Percentiles rank a stretch among this genome's conserved stretches.
Evolutionary conservation across 1,140 invertebrate genomes (phyloP).

Genomic region (Brachionus koreanus): DNA sequence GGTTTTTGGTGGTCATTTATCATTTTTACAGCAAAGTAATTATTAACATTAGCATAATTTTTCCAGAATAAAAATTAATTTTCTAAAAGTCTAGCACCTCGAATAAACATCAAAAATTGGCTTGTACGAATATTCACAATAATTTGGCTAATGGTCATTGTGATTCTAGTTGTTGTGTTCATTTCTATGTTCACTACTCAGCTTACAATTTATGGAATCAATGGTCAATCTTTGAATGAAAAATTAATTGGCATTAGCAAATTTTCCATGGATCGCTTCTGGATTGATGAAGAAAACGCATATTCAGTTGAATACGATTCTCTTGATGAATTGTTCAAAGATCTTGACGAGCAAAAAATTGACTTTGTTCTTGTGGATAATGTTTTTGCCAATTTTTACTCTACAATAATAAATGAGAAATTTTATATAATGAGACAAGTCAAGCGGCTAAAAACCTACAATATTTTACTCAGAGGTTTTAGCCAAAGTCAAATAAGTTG

Average conservation of each 20-base stretch:
- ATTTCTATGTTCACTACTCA: conserved; percentile 33
- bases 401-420: conserved; percentile 25
- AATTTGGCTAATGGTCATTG: neutral
- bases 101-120: conserved; percentile 30
- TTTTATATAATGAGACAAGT: conserved; percentile 7
- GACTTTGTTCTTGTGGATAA: conserved; percentile 15
- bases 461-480: conserved; percentile 1
- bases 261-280: neutral
- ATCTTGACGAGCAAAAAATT: conserved; percentile 38
- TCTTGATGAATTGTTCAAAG: neutral
- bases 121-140: conserved; percentile 2
- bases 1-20: conserved; percentile 35
- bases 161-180: conserved; percentile 25
- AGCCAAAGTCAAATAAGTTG: neutral
- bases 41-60: neutral
- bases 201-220: conserved; percentile 11
- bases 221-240: neutral
- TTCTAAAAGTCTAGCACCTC: conserved; percentile 9
- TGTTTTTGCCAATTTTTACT: conserved; percentile 32
- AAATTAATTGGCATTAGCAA: conserved; percentile 1
- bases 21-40: conserved; percentile 26
- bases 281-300: conserved; percentile 31
- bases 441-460: neutral
- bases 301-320: neutral
- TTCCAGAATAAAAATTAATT: too few relatives aligned